Evolutionary conservation across 2,888 invertebrate genomes (phyloP), one percentile per base, ranked within the genome.

Genomic region (Agriotes lineatus): DNA sequence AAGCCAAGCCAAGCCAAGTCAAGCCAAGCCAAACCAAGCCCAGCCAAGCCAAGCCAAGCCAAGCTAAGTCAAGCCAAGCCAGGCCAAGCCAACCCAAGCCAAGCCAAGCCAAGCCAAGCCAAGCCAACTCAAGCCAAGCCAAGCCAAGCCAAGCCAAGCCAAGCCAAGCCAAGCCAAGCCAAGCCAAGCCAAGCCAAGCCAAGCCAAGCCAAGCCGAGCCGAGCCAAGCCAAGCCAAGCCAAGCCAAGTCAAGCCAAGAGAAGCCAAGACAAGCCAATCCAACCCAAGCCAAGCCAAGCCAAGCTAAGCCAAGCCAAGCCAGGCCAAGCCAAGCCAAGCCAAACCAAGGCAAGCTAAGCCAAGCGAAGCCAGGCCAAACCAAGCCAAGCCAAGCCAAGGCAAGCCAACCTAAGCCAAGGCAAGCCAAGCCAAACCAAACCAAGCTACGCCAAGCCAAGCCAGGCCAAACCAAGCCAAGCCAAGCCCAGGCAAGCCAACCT

Each of bases 31-130:
- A n/a, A 37, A n/a, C n/a, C 35, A n/a, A 37, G 35, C n/a, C 35
- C 2, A 37, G 35, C n/a, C 5, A 37, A 37, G 35, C n/a, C 35
- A n/a, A 37, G 35, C n/a, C 35, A 37, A 37, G 35, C n/a, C n/a
- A n/a, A 37, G 35, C n/a, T n/a, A n/a, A 37, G 35, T 37, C 35
- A 37, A 37, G 35, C n/a, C 35, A 37, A 37, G 35, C n/a, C 35
- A n/a, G n/a, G 35, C n/a, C 35, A n/a, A 37, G 35, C n/a, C 35
- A n/a, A 37, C 9, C n/a, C 35, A n/a, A 37, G 35, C 7, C 25
- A 25, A 37, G 35, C n/a, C 35, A n/a, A 37, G 35, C n/a, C 35
- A n/a, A 37, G 35, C n/a, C 35, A n/a, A 37, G n/a, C n/a, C 35
- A n/a, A 37, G 35, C n/a, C 35, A n/a, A 37, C 9, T 37, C 35